Conservation (phyloP, 1,140 invertebrate genomes). For the Berghia stephanieae region DNA sequence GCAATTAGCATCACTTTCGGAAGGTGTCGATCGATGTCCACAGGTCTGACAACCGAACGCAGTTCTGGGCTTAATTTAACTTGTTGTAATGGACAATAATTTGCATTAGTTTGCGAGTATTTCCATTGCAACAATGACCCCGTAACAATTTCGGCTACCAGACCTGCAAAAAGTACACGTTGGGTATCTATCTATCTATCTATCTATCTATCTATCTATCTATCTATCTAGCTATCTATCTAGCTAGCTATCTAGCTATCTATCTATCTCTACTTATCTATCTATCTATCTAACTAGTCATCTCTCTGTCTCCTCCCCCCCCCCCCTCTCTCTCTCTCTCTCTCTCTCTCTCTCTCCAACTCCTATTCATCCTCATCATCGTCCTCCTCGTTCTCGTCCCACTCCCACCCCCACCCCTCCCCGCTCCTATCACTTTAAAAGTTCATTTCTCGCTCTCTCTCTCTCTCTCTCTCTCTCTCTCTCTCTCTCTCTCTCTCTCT, state of each 20-base stretch:
- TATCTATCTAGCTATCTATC: constrained; percentile 3
- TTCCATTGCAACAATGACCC: no score
- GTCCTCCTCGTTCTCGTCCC: background rate
- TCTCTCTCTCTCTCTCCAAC: constrained; percentile 3
- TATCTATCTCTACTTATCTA: constrained; percentile 15
- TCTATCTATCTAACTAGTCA: background rate
- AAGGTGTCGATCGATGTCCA: no score
- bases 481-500: constrained; percentile 5
- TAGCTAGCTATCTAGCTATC: background rate
- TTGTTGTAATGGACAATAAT: no score
- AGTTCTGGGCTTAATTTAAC: no score
- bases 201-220: constrained; percentile 25
- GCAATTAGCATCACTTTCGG: no score
- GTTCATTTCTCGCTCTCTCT: constrained; percentile 11
- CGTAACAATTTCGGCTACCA: no score
- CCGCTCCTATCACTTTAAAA: background rate
- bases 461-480: constrained; percentile 15
- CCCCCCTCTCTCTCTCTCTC: constrained; percentile 1
- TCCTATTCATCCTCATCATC: background rate
- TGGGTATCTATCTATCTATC: constrained; percentile 24
- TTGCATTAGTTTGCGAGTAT: no score
- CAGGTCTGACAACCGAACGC: no score
- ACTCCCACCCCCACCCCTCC: background rate
- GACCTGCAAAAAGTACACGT: no score
- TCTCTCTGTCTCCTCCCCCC: background rate